A percentile compares a stretch with the other conserved stretches of the same genome.
Evolutionary conservation across 2,113 vertebrate genomes (phyloP).

Genomic region (Hydrolagus affinis): DNA sequence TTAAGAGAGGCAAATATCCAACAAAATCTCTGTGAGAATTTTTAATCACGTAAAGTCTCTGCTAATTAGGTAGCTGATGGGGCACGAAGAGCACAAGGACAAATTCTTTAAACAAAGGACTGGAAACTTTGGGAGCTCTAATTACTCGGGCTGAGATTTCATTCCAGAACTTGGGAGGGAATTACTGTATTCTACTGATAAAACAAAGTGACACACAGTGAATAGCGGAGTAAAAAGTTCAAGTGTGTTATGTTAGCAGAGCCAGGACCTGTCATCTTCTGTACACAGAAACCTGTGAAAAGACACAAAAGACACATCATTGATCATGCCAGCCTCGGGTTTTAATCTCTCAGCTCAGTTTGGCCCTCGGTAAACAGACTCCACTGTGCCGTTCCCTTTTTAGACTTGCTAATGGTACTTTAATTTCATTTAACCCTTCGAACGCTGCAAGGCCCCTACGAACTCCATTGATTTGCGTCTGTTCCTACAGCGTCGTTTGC

Average conservation of each 20-base stretch:
- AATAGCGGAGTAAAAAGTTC: conserved; percentile 77
- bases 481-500: too few species aligned
- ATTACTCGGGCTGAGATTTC: conserved; percentile 99
- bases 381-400: not conserved
- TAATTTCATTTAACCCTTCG: conserved; percentile 2
- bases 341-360: conserved; percentile 22
- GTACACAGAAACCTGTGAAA: not conserved
- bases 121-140: conserved; percentile 99
- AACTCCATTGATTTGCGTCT: too few species aligned
- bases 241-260: conserved; percentile 73
- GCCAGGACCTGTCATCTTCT: conserved; percentile 38
- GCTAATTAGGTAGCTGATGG: conserved; percentile 99
- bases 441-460: not conserved
- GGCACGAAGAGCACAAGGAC: conserved; percentile 99
- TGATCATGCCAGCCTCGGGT: not conserved
- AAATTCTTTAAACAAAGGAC: conserved; percentile 99
- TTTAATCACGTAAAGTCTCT: conserved; percentile 94
- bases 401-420: not conserved
- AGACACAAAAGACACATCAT: not conserved
- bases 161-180: conserved; percentile 97
- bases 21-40: conserved; percentile 98
- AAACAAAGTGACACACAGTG: conserved; percentile 72
- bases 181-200: conserved; percentile 94
- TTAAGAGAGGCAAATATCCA: conserved; percentile 98
- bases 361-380: not conserved